Percentiles rank a stretch among this genome's conserved stretches.
Evolutionary conservation across 2,888 invertebrate genomes (phyloP).

Genomic region (Dione vanillae): DNA sequence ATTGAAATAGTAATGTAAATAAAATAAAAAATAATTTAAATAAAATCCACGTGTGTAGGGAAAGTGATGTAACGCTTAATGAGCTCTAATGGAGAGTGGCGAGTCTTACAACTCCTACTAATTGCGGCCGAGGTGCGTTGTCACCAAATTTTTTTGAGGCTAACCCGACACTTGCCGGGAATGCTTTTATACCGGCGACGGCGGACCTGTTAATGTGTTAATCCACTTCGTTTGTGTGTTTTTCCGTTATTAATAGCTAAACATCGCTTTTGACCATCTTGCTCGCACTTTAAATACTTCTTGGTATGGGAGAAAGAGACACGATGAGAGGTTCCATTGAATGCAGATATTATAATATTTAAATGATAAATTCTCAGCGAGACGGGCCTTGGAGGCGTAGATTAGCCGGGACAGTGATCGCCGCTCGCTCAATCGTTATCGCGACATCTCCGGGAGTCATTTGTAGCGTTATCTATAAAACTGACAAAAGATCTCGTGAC

Average conservation of each 20-base stretch:
- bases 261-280: slow-evolving; percentile 61
- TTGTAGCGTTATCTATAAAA: slow-evolving; percentile 27
- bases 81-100: slow-evolving; percentile 26
- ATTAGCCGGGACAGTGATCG: slow-evolving; percentile 36
- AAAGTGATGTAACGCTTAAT: slow-evolving; percentile 29
- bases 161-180: slow-evolving; percentile 65
- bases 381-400: slow-evolving; percentile 28
- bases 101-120: slow-evolving; percentile 49
- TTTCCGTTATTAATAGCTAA: slow-evolving; percentile 74
- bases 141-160: slow-evolving; percentile 59
- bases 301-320: slow-evolving; percentile 44
- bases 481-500: slow-evolving; percentile 27
- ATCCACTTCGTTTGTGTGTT: slow-evolving; percentile 78
- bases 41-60: slow-evolving; percentile 21
- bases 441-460: slow-evolving; percentile 33
- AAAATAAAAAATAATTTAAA: slow-evolving; percentile 11
- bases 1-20: slow-evolving; percentile 20
- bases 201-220: slow-evolving; percentile 78
- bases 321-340: slow-evolving; percentile 31
- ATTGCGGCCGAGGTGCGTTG: slow-evolving; percentile 53
- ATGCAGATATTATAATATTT: slow-evolving; percentile 51
- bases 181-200: slow-evolving; percentile 77
- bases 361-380: slow-evolving; percentile 52
- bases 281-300: slow-evolving; percentile 48
- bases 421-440: slow-evolving; percentile 34